Base-by-base conservation (phyloP, 2,797 vertebrate species). In the Varecia variegata region DNA sequence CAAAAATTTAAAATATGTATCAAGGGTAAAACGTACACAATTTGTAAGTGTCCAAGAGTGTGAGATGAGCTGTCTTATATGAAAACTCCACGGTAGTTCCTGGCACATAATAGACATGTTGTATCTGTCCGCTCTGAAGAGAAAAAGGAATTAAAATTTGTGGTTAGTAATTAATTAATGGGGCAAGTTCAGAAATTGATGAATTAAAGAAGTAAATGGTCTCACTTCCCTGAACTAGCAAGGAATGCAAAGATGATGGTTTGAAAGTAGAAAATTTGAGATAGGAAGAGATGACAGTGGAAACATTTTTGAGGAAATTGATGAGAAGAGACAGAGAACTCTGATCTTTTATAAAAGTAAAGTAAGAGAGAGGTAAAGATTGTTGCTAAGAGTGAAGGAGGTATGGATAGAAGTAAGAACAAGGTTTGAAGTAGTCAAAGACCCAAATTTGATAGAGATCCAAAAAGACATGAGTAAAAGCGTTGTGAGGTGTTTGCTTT, bases 201-300 rank as follows among this genome's bases (percentile, higher is more conserved):
- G 50, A 93, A 74, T 67, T 89, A 67, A 74, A 82, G 50, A 93
- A 83, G 54, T 93, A 77, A 74, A 86, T 93, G 45, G 17, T 35
- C 60, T 35, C 43, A 30, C 25, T 95, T 90, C 27, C 60, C 54
- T 30, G 65, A 94, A 79, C 38, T 76, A 79, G 15, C 56, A 50
- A 54, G 45, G 30, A 86, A 45, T 79, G 80, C 45, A 38, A 84
- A 77, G 40, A 62, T 71, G 50, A 13, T 88, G 10, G 30, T 79
- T 93, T 91, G 23, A 86, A 84, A 88, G 65, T 91, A 73, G 54
- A 60, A 95, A 12, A 30, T 74, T 86, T 90, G 86, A 92, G 81
- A 76, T 68, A 38, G 67, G 47, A 85, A 71, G 47, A 10, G 32
- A 27, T 20, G 8, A 65, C 82, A 77, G n/a, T 40, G 40, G 86